Conservation (phyloP, 2,888 invertebrate genomes). For the Agonopterix alstromeriana region DNA sequence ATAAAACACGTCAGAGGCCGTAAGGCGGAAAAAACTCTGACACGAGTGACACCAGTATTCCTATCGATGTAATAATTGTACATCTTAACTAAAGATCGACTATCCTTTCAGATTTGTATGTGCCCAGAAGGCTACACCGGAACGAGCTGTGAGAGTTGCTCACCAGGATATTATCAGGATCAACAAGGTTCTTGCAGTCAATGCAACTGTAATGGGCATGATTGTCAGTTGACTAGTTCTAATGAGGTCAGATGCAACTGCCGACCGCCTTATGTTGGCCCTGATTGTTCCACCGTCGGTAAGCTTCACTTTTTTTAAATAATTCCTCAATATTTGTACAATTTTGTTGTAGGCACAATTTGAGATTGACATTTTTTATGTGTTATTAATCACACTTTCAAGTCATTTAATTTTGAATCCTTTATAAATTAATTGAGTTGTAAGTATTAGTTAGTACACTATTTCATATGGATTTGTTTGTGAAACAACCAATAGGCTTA, state of each 20-base stretch:
- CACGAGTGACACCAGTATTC: too few relatives aligned
- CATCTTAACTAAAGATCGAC: slow-evolving; percentile 1
- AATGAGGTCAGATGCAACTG: slow-evolving; percentile 83
- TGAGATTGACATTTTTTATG: too few relatives aligned
- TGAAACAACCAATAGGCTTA: slow-evolving; percentile 40
- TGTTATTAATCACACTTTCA: too few relatives aligned
- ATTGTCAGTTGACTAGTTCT: slow-evolving; percentile 77
- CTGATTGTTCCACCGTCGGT: slow-evolving; percentile 74
- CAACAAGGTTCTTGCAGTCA: slow-evolving; percentile 77
- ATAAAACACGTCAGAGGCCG: too few relatives aligned
- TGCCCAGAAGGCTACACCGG: slow-evolving; percentile 90
- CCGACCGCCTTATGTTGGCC: slow-evolving; percentile 81
- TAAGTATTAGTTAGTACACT: background rate
- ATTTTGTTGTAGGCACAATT: too few relatives aligned
- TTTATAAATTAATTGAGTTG: background rate
- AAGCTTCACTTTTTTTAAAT: slow-evolving; percentile 9
- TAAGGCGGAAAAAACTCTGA: too few relatives aligned
- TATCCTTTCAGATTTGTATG: slow-evolving; percentile 74
- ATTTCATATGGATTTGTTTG: slow-evolving; percentile 8
- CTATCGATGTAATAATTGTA: slow-evolving; percentile 1
- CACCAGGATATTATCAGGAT: slow-evolving; percentile 83
- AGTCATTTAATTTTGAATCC: background rate
- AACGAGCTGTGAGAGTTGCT: slow-evolving; percentile 88
- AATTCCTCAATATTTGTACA: background rate
- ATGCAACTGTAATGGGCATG: slow-evolving; percentile 88